Evolutionary conservation across 2,113 vertebrate genomes (phyloP).

Genomic region (Phoxinus phoxinus): DNA sequence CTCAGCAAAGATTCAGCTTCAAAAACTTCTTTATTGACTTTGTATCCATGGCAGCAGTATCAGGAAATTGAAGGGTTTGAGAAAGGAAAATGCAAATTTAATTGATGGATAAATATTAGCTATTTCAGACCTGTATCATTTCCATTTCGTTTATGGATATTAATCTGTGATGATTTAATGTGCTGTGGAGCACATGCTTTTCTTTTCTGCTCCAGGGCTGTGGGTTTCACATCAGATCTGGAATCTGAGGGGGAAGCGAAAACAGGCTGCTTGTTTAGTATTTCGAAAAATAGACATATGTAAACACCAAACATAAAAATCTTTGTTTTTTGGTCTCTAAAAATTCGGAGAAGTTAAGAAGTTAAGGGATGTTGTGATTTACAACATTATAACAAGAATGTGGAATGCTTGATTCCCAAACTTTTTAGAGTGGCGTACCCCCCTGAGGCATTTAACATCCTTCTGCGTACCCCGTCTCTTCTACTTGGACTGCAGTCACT

Average conservation of each 20-base stretch:
- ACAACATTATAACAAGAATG: neutral
- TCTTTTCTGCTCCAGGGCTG: constrained; percentile 55
- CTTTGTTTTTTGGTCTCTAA: neutral
- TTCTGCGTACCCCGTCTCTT: no score
- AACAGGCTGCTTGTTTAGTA: neutral
- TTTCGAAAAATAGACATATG: neutral
- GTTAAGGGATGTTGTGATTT: neutral
- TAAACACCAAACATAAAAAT: neutral
- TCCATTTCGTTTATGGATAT: constrained; percentile 48
- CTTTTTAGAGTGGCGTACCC: no score
- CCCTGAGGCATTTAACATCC: no score
- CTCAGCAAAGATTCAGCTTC: neutral
- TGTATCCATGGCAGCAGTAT: constrained; percentile 9
- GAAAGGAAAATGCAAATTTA: neutral
- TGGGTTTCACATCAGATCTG: constrained; percentile 50
- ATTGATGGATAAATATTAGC: neutral
- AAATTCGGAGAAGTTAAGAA: neutral
- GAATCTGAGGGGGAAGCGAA: constrained; percentile 55
- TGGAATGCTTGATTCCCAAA: neutral
- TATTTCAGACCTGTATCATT: constrained; percentile 63
- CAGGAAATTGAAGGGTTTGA: neutral
- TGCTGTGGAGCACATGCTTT: constrained; percentile 32
- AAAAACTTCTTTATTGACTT: neutral
- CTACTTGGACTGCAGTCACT: no score
- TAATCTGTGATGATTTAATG: constrained; percentile 50